Conservation (phyloP, 2,797 vertebrate genomes). For the Molossus molossus region DNA sequence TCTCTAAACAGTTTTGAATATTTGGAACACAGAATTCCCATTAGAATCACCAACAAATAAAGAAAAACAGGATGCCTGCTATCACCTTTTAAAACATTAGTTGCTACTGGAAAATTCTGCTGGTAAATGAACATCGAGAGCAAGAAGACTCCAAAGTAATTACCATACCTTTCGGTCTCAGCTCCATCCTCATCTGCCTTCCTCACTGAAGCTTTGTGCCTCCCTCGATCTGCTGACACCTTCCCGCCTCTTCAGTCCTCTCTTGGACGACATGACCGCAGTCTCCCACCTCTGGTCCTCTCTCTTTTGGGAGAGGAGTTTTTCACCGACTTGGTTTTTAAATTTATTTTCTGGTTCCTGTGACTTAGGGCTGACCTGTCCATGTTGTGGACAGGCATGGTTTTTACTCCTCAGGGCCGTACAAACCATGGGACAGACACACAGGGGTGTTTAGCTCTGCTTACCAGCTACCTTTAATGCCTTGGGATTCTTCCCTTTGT, state of each 20-base stretch:
- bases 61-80: background rate
- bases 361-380: background rate
- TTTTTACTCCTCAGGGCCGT: background rate
- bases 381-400: background rate
- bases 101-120: background rate
- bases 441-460: background rate
- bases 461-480: background rate
- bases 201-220: background rate
- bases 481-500: background rate
- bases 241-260: background rate
- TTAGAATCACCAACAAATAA: background rate
- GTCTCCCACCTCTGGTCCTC: background rate
- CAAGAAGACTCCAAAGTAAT: background rate
- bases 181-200: background rate
- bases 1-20: background rate
- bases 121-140: background rate
- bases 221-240: background rate
- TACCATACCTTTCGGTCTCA: background rate
- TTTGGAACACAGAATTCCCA: background rate
- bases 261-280: background rate
- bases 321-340: background rate
- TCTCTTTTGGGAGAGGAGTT: background rate
- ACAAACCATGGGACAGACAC: background rate
- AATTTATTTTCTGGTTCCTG: background rate
- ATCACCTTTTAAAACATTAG: background rate